A percentile compares a stretch with the other conserved stretches of the same genome.
These are phyloP conservation scores for Cerceris ruficornis DNA, from an alignment of 2,888 invertebrate genomes.

Conservation along the genomic window DNA sequence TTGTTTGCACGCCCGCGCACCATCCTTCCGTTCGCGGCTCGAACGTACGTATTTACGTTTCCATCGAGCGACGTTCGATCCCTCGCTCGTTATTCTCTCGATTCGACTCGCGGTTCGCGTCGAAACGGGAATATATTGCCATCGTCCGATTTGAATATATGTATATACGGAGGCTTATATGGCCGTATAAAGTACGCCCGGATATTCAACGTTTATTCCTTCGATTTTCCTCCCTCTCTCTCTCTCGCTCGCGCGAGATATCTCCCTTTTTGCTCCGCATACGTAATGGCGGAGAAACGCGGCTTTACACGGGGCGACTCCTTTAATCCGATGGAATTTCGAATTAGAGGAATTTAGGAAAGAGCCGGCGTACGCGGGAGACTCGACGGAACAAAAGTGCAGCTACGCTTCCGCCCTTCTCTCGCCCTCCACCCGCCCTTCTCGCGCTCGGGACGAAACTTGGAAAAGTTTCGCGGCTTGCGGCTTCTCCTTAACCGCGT, in stretches of 20 bases:
- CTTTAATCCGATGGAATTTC: slow-evolving; percentile 43
- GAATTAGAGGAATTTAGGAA: not conserved
- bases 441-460: too few species aligned
- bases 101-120: slow-evolving; percentile 22
- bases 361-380: slow-evolving; percentile 1
- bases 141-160: slow-evolving; percentile 58
- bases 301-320: slow-evolving; percentile 33
- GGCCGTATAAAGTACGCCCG: slow-evolving; percentile 33
- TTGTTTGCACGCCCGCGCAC: too few species aligned
- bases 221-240: slow-evolving; percentile 28
- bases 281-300: slow-evolving; percentile 29
- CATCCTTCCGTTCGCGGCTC: too few species aligned
- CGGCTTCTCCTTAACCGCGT: not conserved
- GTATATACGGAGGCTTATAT: slow-evolving; percentile 1
- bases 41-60: slow-evolving; percentile 13
- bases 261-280: not conserved
- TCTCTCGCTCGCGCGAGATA: slow-evolving; percentile 21
- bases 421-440: too few species aligned
- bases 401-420: too few species aligned
- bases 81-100: slow-evolving; percentile 51
- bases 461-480: slow-evolving; percentile 11
- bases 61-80: slow-evolving; percentile 29
- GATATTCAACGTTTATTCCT: slow-evolving; percentile 51
- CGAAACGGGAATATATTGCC: slow-evolving; percentile 54
- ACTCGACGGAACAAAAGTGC: not conserved